Evolutionary conservation across 2,113 vertebrate genomes (phyloP), one percentile per base, ranked within the genome.

Genomic region (Siniperca chuatsi): DNA sequence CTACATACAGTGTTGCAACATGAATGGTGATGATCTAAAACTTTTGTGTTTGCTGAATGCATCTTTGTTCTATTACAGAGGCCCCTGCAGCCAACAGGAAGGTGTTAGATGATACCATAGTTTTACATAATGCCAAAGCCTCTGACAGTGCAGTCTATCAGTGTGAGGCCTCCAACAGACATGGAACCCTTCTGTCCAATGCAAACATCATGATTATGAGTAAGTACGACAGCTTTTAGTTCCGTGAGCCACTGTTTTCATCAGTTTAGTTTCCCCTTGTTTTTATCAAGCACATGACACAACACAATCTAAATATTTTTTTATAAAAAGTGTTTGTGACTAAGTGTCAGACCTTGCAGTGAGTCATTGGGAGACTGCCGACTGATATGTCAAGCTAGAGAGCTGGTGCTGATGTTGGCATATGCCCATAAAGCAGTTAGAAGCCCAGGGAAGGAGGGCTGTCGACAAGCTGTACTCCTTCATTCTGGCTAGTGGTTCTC

Each of bases 151-250:
- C 97, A 0, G 97, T 98, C 23, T 99, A 96, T 88, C 98, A 99
- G 88, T 99, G 98, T 0, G 97, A 98, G 87, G 98, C 97, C 65
- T 96, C 96, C 57, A 99, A 99, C 88, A 93, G 88, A 72, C 98
- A 98, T 0, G 97, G 98, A 12, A 96, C 94, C 48, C 96, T 99
- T 65, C 96, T 99, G 54, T 94, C 97, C 29, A 99, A 96, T 0
- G 98, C 97, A 83, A 98, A 98, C 29, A 92, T 99, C 29, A 96
- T 99, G 69, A 95, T 99, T 9, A 95, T 99, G 89, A 97, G 98
- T 98, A 86, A 97, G 97, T 93, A 0, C 4, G 8, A 37, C 35
- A 44, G 21, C 23, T 44, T 37, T 35, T 18, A 4, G 8, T 6
- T 29, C 57, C 0, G 4, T 3, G 15, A 46, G 40, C 70, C 33